Percentiles rank a stretch among this genome's conserved stretches.
Conservation (phyloP, 2,888 invertebrate species). For the Beris chalybata region DNA sequence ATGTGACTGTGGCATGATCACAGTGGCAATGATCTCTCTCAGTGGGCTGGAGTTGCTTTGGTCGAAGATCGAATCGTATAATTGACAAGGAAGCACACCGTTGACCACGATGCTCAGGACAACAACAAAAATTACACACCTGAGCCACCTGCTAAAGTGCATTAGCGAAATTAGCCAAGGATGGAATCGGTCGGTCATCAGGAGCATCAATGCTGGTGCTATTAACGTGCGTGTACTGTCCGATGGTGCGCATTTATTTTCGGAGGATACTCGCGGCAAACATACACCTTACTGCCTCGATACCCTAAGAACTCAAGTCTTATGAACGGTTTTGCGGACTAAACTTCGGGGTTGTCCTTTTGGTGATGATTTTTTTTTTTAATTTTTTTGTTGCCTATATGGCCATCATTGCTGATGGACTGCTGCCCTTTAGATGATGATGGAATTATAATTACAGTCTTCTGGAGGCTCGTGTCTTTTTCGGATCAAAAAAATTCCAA, state of each 20-base stretch:
- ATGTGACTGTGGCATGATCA: not conserved
- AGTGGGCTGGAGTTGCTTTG: slow-evolving; percentile 3
- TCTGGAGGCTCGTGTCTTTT: slow-evolving; percentile 30
- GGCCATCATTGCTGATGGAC: slow-evolving; percentile 13
- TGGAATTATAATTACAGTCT: slow-evolving; percentile 38
- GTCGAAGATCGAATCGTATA: slow-evolving; percentile 27
- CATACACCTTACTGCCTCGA: no score
- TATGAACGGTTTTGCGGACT: no score
- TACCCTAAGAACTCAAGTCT: no score
- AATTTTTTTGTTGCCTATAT: not conserved
- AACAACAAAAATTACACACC: not conserved
- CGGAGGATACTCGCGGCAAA: no score
- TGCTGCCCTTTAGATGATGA: slow-evolving; percentile 28
- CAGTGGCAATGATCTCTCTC: not conserved
- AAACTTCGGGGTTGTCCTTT: not conserved
- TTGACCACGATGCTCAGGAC: slow-evolving; percentile 1
- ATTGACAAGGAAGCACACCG: slow-evolving; percentile 5
- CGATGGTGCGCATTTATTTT: not conserved
- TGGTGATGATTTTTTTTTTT: slow-evolving; percentile 17
- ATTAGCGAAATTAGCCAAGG: slow-evolving; percentile 37
- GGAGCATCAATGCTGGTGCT: slow-evolving; percentile 1
- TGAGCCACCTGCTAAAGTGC: slow-evolving; percentile 33
- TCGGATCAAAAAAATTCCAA: not conserved
- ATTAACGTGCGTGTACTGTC: slow-evolving; percentile 4
- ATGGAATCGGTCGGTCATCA: slow-evolving; percentile 21